Conservation (phyloP, 1,140 invertebrate genomes). For the Platorchestia sp. region DNA sequence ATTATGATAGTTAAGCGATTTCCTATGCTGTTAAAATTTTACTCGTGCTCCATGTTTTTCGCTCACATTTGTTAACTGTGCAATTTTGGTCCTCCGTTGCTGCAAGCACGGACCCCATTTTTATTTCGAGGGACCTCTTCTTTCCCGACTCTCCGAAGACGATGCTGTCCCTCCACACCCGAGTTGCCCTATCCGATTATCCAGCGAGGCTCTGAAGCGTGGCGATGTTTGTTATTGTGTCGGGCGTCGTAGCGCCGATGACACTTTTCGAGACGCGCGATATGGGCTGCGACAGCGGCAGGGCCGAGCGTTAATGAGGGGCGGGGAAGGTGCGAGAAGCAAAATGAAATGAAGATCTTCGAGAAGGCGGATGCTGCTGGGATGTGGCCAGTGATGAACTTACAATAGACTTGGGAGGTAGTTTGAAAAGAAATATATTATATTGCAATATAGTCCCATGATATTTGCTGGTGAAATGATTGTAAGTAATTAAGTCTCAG, state of each 20-base stretch:
- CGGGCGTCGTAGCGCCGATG: background rate
- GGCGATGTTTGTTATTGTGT: constrained; percentile 53
- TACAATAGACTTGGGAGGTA: background rate
- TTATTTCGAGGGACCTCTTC: background rate
- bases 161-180: background rate
- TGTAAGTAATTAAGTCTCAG: no score
- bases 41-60: background rate
- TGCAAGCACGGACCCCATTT: background rate
- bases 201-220: constrained; percentile 33
- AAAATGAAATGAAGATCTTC: background rate
- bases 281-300: constrained; percentile 23
- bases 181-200: constrained; percentile 10
- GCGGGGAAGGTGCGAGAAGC: background rate
- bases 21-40: no score
- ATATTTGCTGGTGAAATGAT: background rate
- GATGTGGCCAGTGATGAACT: background rate
- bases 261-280: constrained; percentile 16
- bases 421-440: background rate
- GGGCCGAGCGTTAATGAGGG: background rate
- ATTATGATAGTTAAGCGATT: no score
- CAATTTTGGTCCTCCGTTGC: background rate
- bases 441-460: background rate
- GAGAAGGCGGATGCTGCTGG: background rate
- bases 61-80: background rate
- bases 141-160: background rate